Evolutionary conservation across 2,797 vertebrate genomes (phyloP).

Genomic region (Cossypha niveicapilla): DNA sequence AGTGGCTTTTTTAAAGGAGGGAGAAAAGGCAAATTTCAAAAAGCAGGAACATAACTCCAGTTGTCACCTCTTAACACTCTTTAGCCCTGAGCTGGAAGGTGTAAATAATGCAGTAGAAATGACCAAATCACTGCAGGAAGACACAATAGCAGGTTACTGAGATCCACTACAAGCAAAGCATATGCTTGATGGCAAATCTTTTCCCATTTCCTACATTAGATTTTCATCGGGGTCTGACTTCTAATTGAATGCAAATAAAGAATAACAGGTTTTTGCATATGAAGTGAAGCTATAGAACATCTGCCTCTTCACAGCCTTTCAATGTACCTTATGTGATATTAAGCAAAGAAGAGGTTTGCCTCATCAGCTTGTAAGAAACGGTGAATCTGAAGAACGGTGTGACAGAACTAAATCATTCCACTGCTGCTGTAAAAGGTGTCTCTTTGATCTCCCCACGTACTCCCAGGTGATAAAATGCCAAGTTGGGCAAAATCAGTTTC

Average conservation of each 20-base stretch:
- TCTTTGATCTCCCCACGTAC: background rate
- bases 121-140: background rate
- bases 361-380: slow-evolving; percentile 1
- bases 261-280: slow-evolving; percentile 58
- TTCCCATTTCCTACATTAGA: slow-evolving; percentile 26
- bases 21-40: background rate
- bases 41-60: background rate
- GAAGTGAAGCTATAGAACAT: slow-evolving; percentile 55
- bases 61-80: background rate
- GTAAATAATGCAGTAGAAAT: background rate
- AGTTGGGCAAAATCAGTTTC: slow-evolving; percentile 46
- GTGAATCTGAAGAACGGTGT: slow-evolving; percentile 14
- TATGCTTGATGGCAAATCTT: slow-evolving; percentile 39
- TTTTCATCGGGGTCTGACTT: slow-evolving; percentile 52
- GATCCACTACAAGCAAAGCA: background rate
- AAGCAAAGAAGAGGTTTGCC: slow-evolving; percentile 41
- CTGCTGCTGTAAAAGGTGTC: slow-evolving; percentile 18
- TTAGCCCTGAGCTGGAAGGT: background rate
- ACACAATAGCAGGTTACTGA: background rate
- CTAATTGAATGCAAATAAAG: slow-evolving; percentile 62
- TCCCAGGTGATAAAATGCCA: slow-evolving; percentile 30
- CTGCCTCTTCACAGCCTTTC: slow-evolving; percentile 50
- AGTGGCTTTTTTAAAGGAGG: background rate
- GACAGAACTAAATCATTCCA: slow-evolving; percentile 32
- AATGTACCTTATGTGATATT: slow-evolving; percentile 40